phyloP scores from a whole-genome alignment of 1,140 invertebrate genomes.

The Thalassaphorura encarpata region DNA sequence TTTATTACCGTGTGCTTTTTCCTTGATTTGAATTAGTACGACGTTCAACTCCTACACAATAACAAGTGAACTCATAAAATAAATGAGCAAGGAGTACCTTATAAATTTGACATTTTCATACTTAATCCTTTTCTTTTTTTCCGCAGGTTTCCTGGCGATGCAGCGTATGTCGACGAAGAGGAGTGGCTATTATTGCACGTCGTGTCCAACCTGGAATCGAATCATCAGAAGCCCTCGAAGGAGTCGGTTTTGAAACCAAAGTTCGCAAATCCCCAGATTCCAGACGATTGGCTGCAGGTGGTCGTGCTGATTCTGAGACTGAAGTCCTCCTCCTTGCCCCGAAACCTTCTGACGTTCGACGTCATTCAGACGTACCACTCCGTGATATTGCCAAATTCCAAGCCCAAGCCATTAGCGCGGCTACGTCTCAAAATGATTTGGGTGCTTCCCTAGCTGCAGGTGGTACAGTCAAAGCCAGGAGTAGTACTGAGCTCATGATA shows the following conservation, averaged over 20 bases:
- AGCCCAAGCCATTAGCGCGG: constrained; percentile 12
- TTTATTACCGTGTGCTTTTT: too few relatives aligned
- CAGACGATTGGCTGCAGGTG: constrained; percentile 25
- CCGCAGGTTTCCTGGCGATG: constrained; percentile 29
- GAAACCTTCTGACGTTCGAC: constrained; percentile 30
- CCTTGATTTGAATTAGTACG: neutral
- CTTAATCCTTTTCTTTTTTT: neutral
- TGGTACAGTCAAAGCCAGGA: constrained; percentile 14
- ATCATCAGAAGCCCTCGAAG: constrained; percentile 29
- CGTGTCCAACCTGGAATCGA: constrained; percentile 29
- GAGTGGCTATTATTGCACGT: constrained; percentile 32
- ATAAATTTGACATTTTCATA: too few relatives aligned
- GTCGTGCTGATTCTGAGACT: constrained; percentile 28
- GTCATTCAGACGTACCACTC: constrained; percentile 32
- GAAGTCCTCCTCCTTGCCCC: constrained; percentile 32
- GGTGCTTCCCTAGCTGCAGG: constrained; percentile 9
- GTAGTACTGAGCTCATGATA: constrained; percentile 11
- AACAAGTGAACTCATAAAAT: too few relatives aligned
- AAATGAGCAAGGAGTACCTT: too few relatives aligned
- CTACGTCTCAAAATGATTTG: constrained; percentile 26
- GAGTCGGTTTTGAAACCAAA: constrained; percentile 29
- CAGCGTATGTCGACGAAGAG: constrained; percentile 28
- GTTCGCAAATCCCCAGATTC: constrained; percentile 27
- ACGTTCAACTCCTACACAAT: too few relatives aligned
- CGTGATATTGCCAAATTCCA: constrained; percentile 32